Percentiles rank a stretch among this genome's conserved stretches.
Evolutionary conservation across 2,888 invertebrate species (phyloP).

Genomic region (Patella caerulea): DNA sequence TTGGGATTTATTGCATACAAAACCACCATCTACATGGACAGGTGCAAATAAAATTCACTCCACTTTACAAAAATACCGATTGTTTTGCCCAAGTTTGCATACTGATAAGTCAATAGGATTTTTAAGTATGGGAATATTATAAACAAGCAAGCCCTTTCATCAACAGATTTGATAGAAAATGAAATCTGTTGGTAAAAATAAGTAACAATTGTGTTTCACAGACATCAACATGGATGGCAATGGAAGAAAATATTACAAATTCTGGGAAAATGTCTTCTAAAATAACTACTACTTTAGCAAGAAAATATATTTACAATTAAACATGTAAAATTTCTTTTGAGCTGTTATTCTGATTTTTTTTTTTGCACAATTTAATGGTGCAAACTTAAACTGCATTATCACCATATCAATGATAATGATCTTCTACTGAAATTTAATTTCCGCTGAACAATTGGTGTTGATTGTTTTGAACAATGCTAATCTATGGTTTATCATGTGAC

Average conservation of each 20-base stretch:
- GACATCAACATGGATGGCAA: no score
- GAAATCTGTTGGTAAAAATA: no score
- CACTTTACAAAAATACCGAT: slow-evolving; percentile 42
- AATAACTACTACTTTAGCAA: no score
- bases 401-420: neutral
- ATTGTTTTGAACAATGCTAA: slow-evolving; percentile 6
- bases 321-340: no score
- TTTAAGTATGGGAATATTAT: neutral
- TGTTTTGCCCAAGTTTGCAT: slow-evolving; percentile 27
- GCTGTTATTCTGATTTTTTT: no score
- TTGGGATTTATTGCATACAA: slow-evolving; percentile 46
- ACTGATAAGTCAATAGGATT: slow-evolving; percentile 11
- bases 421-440: slow-evolving; percentile 6
- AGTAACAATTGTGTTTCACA: no score
- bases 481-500: neutral
- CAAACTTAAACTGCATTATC: no score
- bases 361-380: no score
- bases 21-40: slow-evolving; percentile 41
- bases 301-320: no score
- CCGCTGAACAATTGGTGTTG: neutral
- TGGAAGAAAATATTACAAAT: no score
- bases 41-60: slow-evolving; percentile 46
- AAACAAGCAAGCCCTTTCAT: slow-evolving; percentile 9
- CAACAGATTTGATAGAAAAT: no score
- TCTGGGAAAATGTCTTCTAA: no score